A percentile compares a stretch with the other conserved stretches of the same genome.
Conservation (phyloP, 2,888 invertebrate species). For the Leptopilina myrica region DNA sequence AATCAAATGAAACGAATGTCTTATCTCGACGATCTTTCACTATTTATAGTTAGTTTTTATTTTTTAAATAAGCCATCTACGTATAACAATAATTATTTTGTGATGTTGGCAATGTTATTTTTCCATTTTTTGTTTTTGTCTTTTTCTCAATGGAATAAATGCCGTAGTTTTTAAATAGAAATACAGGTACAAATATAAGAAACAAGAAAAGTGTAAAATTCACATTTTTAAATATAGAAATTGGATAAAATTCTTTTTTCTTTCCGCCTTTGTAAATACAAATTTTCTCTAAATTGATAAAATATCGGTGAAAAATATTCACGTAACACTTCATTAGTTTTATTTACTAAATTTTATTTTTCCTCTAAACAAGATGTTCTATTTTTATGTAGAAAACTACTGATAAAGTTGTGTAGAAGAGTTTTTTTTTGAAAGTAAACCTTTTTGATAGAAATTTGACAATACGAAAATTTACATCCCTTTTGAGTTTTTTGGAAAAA, state of each 20-base stretch:
- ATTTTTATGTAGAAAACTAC: background rate
- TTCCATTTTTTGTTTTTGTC: background rate
- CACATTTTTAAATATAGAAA: conserved; percentile 49
- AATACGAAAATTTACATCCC: no score
- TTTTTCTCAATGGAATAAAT: conserved; percentile 37
- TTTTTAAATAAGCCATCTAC: conserved; percentile 4
- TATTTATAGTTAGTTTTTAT: background rate
- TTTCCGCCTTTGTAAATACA: background rate
- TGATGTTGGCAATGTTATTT: conserved; percentile 19
- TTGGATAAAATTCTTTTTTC: conserved; percentile 51
- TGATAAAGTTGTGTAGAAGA: background rate
- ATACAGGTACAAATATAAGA: conserved; percentile 44
- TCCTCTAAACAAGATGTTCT: no score
- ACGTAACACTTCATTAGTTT: no score
- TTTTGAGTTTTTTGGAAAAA: no score
- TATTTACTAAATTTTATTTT: no score
- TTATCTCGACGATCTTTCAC: background rate
- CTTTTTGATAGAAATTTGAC: background rate
- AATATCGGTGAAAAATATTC: background rate
- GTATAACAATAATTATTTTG: background rate
- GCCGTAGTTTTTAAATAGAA: conserved; percentile 34
- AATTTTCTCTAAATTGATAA: background rate
- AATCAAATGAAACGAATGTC: background rate
- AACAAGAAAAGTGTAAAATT: conserved; percentile 49
- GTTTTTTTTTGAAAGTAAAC: conserved; percentile 32